Evolutionary conservation across 92 coral and sea anemone species (phyloP), one percentile per base, ranked within the genome.

Genomic region (Palythoa grandiflora): DNA sequence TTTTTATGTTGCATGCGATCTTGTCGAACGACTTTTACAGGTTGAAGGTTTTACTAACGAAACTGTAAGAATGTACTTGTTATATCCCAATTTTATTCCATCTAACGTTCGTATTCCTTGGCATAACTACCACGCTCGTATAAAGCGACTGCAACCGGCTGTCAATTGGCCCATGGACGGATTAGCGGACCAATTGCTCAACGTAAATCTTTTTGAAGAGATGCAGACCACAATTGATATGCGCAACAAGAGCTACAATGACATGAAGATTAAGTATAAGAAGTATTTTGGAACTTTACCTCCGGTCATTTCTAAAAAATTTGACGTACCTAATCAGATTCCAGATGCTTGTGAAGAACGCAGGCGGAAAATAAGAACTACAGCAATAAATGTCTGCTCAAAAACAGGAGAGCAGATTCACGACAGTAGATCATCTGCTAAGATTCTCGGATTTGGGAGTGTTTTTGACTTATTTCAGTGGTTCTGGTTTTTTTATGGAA

Each of bases 171-270:
- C 71, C 47, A 84, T 84, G 80, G 70, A 84, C 36, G 54, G 37
- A 71, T 50, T 84, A 48, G 88, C 88, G 48, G 88, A 84, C 37
- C 88, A 59, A 51, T 16, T 39, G 14, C 79, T 84, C 12, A 57
- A 57, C 1, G 79, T 79, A 71, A 84, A 84, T 44, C 80, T 17
- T 71, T 84, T 51, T 39, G 88, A 84, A 72, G 88, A 84, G 36
- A 71, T 36, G 88, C 50, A 15, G 52, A 71, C 88, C 28, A 71
- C 7, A 9, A 84, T 72, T 84, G 88, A 84, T 38, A 71, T 72
- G 88, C 88, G 88, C 38, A 84, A 84, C 57, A 84, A 71, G 38
- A 53, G 47, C 71, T 72, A 84, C 54, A 84, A 84, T n/a, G 88
- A 84, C 50, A 84, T 84, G 55, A 84, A 84, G 20, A 71, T 15